phyloP scores from a whole-genome alignment of 2,113 vertebrate species.

The Bungarus multicinctus region DNA sequence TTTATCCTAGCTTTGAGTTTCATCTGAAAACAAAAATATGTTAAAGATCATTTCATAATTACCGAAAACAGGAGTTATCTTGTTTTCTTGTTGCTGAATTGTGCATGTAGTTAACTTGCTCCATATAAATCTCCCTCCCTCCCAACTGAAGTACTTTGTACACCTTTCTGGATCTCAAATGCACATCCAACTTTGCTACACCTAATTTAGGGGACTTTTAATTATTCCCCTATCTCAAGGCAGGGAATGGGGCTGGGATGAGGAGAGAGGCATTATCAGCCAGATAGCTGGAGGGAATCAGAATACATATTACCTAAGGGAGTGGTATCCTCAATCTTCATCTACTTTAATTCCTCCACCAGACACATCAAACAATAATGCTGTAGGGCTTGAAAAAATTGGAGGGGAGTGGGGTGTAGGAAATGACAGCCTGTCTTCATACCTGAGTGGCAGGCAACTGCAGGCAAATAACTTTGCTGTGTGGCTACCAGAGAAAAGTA shows the following conservation, averaged over 20 bases:
- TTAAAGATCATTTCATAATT: neutral
- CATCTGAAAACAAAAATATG: neutral
- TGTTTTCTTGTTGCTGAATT: neutral
- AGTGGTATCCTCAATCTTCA: slow-evolving; percentile 63
- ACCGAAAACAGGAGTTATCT: neutral
- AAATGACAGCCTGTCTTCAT: slow-evolving; percentile 66
- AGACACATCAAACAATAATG: slow-evolving; percentile 72
- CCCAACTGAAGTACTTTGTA: slow-evolving; percentile 44
- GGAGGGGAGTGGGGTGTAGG: slow-evolving; percentile 56
- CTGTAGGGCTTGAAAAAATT: slow-evolving; percentile 74
- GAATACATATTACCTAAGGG: slow-evolving; percentile 62
- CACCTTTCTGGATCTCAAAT: slow-evolving; percentile 54
- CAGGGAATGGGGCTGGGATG: slow-evolving; percentile 44
- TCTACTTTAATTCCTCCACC: slow-evolving; percentile 66
- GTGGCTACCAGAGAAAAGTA: neutral
- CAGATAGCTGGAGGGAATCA: slow-evolving; percentile 67
- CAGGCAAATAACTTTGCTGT: slow-evolving; percentile 32
- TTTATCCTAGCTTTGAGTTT: neutral
- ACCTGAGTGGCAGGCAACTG: slow-evolving; percentile 58
- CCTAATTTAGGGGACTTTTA: slow-evolving; percentile 56
- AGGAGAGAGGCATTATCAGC: slow-evolving; percentile 56
- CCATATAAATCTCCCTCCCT: slow-evolving; percentile 32
- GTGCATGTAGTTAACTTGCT: slow-evolving; percentile 37
- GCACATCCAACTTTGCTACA: slow-evolving; percentile 59
- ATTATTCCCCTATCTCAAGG: slow-evolving; percentile 53